Percentiles rank a stretch among this genome's conserved stretches.
Evolutionary conservation across 1,140 invertebrate species (phyloP).

Genomic region (Drosophila auraria): DNA sequence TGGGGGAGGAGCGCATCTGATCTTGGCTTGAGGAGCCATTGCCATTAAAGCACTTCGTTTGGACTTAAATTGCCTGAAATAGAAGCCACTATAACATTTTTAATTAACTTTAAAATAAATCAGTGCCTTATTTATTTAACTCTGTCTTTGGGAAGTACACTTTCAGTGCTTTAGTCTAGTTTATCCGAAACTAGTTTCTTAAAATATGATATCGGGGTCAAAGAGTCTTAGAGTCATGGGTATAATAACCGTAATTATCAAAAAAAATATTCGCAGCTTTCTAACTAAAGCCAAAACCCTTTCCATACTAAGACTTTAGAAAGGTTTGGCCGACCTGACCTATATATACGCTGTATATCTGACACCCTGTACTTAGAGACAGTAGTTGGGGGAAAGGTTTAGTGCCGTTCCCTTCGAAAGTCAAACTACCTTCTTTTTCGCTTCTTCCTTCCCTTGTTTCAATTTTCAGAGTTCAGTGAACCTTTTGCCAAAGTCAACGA

Average conservation of each 20-base stretch:
- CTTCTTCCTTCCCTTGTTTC: conserved; percentile 15
- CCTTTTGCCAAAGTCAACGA: conserved; percentile 52
- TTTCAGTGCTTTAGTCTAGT: neutral
- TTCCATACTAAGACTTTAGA: conserved; percentile 20
- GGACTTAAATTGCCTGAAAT: neutral
- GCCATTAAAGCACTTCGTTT: neutral
- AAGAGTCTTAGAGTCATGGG: neutral
- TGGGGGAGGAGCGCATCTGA: neutral
- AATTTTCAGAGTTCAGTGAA: conserved; percentile 39
- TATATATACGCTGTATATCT: conserved; percentile 22
- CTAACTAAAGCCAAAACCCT: conserved; percentile 13
- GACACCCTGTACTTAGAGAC: conserved; percentile 32
- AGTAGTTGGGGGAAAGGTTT: conserved; percentile 41
- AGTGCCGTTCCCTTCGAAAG: conserved; percentile 38
- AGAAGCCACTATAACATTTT: neutral
- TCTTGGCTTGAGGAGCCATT: neutral
- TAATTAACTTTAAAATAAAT: neutral
- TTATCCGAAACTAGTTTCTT: neutral
- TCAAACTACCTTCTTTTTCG: conserved; percentile 18
- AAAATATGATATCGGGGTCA: neutral
- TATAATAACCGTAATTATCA: conserved; percentile 24
- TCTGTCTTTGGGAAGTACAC: neutral
- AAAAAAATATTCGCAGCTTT: conserved; percentile 8
- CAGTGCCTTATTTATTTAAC: too few species aligned
- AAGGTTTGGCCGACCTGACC: conserved; percentile 43